A percentile compares a stretch with the other conserved stretches of the same genome.
Conservation (phyloP, 1,140 invertebrate genomes). For the Cydia fagiglandana region DNA sequence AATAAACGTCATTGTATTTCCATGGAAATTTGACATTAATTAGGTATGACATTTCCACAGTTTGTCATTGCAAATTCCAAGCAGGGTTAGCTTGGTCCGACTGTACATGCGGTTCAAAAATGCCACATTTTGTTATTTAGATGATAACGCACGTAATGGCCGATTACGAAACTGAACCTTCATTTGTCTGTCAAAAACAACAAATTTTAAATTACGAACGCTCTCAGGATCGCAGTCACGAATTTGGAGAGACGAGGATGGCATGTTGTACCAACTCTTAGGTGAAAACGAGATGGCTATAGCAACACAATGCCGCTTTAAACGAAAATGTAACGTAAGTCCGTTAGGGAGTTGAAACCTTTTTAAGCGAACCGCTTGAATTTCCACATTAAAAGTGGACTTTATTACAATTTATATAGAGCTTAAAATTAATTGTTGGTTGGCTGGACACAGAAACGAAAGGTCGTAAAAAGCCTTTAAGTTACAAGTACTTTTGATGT, state of each 20-base stretch:
- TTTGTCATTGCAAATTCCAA: too few relatives aligned
- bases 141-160: constrained; percentile 6
- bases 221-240: constrained; percentile 60
- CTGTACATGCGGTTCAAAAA: neutral
- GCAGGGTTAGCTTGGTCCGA: too few relatives aligned
- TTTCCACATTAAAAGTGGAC: neutral
- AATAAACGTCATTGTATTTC: too few relatives aligned
- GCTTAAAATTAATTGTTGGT: neutral
- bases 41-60: too few relatives aligned
- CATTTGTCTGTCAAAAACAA: constrained; percentile 49
- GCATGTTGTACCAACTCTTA: constrained; percentile 33
- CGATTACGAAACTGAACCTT: constrained; percentile 36
- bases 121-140: neutral
- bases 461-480: neutral
- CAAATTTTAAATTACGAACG: constrained; percentile 46
- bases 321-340: neutral
- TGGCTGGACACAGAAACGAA: neutral
- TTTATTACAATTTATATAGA: neutral
- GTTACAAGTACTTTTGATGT: neutral
- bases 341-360: neutral
- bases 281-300: constrained; percentile 38
- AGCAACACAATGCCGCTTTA: neutral
- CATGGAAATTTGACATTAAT: too few relatives aligned
- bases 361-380: neutral
- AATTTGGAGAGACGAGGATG: constrained; percentile 52